Base-by-base conservation (phyloP, 2,888 invertebrate genomes). In the Hirtodrosophila cameraria region DNA sequence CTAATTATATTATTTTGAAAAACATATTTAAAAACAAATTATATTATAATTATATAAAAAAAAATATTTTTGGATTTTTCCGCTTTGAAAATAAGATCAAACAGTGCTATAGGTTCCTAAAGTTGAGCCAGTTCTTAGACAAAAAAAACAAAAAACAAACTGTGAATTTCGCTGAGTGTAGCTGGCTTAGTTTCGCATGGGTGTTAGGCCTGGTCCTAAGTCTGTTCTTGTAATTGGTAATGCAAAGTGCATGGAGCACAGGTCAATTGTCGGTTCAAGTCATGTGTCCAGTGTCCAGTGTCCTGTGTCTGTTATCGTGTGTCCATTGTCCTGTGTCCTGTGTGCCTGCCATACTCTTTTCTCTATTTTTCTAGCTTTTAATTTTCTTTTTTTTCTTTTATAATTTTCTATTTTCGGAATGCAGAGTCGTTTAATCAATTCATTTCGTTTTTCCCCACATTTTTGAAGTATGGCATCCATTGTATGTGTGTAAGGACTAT, bases 221-320 rank as follows among this genome's bases (percentile, higher is more conserved):
- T 30, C 43, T 58, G 15, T 15, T 43, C 13, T 57, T 64, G 80
- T 83, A 85, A 85, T 85, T 79, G 86, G 73, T 79, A 79, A 85
- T 85, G 79, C 83, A 83, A 79, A 79, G 86, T 82, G 85, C 79
- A 81, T 59, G 53, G 36, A 38, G 65, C 45, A 61, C 49, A 72
- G 73, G 61, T 75, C 86, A 69, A 72, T 57, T 67, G 55, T 62
- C 35, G 43, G n/a, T 8, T 23, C 25, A 28, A 35, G 48, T 48
- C 36, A 28, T 48, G 33, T 30, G 41, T 27, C 12, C 30, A 66
- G 31, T 45, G 12, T 38, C 15, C 41, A 23, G 7, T 23, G n/a
- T 12, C 9, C 9, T 31, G 20, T 25, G 12, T 41, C 45, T 33
- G 46, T 16, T 27, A 13, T 35, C n/a, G 39, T 49, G 15, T 41